A percentile compares a stretch with the other conserved stretches of the same genome.
phyloP scores from a whole-genome alignment of 2,797 vertebrate species.

The Oophaga sylvatica region DNA sequence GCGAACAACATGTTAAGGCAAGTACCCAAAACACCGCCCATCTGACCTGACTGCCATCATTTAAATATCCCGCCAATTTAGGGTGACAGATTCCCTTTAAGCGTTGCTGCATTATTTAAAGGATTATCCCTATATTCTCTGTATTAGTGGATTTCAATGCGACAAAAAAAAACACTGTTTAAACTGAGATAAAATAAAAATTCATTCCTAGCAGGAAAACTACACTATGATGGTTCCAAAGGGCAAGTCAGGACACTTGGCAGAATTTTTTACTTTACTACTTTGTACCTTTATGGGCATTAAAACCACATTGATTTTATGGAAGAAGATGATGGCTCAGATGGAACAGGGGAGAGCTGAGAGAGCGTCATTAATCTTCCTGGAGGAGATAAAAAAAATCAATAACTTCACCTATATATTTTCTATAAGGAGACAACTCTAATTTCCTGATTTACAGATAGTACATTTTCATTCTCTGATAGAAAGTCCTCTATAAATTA shows the following conservation, averaged over 20 bases:
- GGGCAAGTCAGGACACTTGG: constrained; percentile 2
- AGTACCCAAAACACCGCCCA: no score
- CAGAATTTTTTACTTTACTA: background rate
- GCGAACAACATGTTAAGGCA: no score
- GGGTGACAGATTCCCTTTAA: no score
- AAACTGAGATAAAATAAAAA: background rate
- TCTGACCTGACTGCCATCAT: no score
- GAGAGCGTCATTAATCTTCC: background rate
- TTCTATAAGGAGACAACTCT: background rate
- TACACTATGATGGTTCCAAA: background rate
- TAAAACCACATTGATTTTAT: constrained; percentile 23
- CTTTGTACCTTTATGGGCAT: constrained; percentile 21
- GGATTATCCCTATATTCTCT: no score
- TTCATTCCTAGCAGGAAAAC: background rate
- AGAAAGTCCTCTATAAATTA: background rate
- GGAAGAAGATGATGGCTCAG: background rate
- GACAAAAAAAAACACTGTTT: background rate
- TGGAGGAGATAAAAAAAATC: background rate
- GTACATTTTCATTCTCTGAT: background rate
- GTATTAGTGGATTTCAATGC: no score
- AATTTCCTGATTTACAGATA: constrained; percentile 8
- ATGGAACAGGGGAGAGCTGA: background rate
- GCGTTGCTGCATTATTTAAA: no score
- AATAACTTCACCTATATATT: background rate
- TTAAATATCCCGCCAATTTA: no score